Conservation (phyloP, 2,797 vertebrate species). For the Potorous gilbertii region DNA sequence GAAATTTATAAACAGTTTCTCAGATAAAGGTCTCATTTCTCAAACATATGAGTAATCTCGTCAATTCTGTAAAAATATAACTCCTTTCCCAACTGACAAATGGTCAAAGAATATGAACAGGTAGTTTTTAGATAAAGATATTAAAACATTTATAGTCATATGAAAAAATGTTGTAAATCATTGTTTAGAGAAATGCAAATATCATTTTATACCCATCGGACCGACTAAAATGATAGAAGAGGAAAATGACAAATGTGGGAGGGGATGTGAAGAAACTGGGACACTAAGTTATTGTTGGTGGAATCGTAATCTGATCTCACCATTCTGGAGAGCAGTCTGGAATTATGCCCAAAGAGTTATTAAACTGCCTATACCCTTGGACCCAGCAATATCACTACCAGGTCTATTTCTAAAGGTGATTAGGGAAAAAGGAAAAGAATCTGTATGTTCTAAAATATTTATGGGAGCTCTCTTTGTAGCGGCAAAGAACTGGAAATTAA, state of each 20-base stretch:
- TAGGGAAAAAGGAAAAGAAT: too few relatives aligned
- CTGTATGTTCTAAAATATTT: neutral
- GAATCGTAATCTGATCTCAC: neutral
- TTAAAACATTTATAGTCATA: neutral
- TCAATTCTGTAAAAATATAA: too few relatives aligned
- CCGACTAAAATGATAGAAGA: neutral
- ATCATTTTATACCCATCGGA: neutral
- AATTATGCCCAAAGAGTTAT: neutral
- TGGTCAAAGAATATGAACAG: neutral
- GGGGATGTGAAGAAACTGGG: neutral
- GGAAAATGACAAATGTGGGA: neutral
- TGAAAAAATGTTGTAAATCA: neutral
- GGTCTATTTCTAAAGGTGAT: neutral
- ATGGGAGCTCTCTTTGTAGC: neutral
- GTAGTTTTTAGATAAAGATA: neutral
- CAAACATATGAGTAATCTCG: too few relatives aligned
- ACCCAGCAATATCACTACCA: neutral
- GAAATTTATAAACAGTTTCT: too few relatives aligned
- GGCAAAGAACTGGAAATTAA: neutral
- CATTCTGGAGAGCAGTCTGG: neutral
- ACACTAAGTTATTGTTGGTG: neutral
- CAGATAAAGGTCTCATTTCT: too few relatives aligned
- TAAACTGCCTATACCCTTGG: neutral
- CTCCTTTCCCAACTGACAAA: too few relatives aligned
- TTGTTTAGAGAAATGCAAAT: neutral